These are phyloP conservation scores for Anabas testudineus DNA, from an alignment of 2,797 vertebrate species.

Conservation along the genomic window DNA sequence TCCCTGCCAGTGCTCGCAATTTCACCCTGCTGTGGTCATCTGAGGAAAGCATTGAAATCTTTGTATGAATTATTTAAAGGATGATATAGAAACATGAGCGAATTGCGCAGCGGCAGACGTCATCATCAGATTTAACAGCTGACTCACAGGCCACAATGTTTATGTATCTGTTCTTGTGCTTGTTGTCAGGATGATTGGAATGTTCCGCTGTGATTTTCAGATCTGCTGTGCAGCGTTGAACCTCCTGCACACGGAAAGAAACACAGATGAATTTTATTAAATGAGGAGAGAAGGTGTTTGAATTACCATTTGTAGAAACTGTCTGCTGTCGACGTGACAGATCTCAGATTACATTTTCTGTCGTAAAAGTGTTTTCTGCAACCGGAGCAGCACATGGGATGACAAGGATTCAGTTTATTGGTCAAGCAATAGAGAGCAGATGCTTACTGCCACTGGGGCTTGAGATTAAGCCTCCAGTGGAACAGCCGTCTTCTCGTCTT, in stretches of 20 bases:
- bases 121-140: conserved; percentile 56
- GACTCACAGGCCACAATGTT: conserved; percentile 99
- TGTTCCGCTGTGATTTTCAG: conserved; percentile 98
- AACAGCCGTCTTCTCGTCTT: conserved; percentile 27
- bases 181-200: conserved; percentile 99
- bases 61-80: conserved; percentile 52
- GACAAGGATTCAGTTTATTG: conserved; percentile 27
- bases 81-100: conserved; percentile 55
- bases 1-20: conserved; percentile 93
- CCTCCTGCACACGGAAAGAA: conserved; percentile 86
- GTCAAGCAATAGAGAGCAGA: conserved; percentile 55
- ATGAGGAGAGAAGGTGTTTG: conserved; percentile 14
- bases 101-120: conserved; percentile 39
- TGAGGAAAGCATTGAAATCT: conserved; percentile 63
- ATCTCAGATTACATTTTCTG: background rate
- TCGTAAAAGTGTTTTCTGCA: background rate
- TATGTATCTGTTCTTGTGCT: conserved; percentile 99
- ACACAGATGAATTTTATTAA: conserved; percentile 51
- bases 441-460: conserved; percentile 49
- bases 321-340: conserved; percentile 21
- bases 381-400: background rate
- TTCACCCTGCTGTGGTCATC: conserved; percentile 99
- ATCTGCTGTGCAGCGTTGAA: conserved; percentile 94
- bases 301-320: conserved; percentile 15
- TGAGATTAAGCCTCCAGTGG: conserved; percentile 36